phyloP scores from a whole-genome alignment of 1,140 invertebrate genomes.

The Onthophagus taurus region DNA sequence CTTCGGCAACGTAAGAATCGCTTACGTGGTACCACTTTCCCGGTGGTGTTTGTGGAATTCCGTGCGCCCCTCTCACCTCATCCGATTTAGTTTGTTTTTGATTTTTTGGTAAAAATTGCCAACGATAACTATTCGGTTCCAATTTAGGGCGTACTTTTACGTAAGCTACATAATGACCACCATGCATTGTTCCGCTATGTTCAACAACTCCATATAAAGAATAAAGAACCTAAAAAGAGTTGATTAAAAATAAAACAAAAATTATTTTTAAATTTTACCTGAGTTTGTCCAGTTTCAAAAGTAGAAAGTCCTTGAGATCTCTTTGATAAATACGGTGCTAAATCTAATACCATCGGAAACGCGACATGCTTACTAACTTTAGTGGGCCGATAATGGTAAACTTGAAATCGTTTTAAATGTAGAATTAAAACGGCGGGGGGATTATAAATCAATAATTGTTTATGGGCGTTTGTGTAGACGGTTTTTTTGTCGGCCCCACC shows the following conservation, averaged over 20 bases:
- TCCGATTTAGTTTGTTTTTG: conserved; percentile 38
- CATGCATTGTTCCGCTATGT: conserved; percentile 80
- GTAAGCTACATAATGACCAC: conserved; percentile 95
- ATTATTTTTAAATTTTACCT: too few species aligned
- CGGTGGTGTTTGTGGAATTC: conserved; percentile 45
- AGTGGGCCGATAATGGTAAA: conserved; percentile 32
- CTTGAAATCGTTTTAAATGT: conserved; percentile 86
- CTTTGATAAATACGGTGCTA: conserved; percentile 84
- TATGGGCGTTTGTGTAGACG: conserved; percentile 81
- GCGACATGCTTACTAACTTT: conserved; percentile 83
- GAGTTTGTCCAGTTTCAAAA: conserved; percentile 50
- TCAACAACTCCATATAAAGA: conserved; percentile 91
- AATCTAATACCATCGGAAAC: conserved; percentile 78
- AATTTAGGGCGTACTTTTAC: conserved; percentile 63
- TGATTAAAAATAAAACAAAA: too few species aligned
- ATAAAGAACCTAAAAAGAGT: too few species aligned
- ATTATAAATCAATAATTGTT: conserved; percentile 81
- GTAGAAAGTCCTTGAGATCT: conserved; percentile 58
- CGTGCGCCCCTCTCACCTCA: conserved; percentile 25
- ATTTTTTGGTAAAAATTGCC: conserved; percentile 57
- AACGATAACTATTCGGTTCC: conserved; percentile 48
- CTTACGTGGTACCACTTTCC: conserved; percentile 91
- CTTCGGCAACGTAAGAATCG: conserved; percentile 74
- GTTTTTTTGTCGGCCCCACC: conserved; percentile 55
- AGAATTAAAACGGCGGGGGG: conserved; percentile 90